Conservation (phyloP, 2,888 invertebrate genomes). For the Hyposoter didymator region DNA sequence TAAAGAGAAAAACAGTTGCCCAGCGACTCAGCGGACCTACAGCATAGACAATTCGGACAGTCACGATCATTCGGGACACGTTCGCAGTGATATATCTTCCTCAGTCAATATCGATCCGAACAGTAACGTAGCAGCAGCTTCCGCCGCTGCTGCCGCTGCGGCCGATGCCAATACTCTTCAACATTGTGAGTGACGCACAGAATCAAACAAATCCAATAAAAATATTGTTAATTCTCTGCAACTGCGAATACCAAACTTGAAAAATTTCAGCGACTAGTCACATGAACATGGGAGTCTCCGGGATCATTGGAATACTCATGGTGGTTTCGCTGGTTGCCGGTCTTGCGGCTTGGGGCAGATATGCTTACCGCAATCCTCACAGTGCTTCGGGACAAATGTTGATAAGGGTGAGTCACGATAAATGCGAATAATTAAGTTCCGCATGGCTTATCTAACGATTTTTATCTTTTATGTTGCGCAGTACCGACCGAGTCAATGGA, state of each 20-base stretch:
- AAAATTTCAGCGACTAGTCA: conserved; percentile 76
- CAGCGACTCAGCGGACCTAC: conserved; percentile 73
- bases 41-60: conserved; percentile 72
- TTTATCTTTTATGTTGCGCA: conserved; percentile 84
- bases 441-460: background rate
- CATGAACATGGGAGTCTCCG: conserved; percentile 85
- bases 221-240: background rate
- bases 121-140: conserved; percentile 70
- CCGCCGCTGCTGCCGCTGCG: background rate
- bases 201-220: background rate
- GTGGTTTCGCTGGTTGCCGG: conserved; percentile 89
- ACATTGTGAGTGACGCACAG: conserved; percentile 43
- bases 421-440: background rate
- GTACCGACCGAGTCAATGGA: conserved; percentile 98
- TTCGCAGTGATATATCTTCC: conserved; percentile 73
- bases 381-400: conserved; percentile 97
- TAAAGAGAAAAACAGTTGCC: conserved; percentile 77
- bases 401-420: conserved; percentile 91
- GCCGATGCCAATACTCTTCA: conserved; percentile 67
- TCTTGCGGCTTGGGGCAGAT: conserved; percentile 92
- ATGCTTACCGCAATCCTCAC: conserved; percentile 98
- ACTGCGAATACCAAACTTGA: background rate
- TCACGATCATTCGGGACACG: conserved; percentile 72
- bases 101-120: conserved; percentile 76
- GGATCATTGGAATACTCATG: conserved; percentile 89